Percentiles rank a stretch among this genome's conserved stretches.
Conservation (phyloP, 1,140 invertebrate genomes). For the Oedothorax gibbosus region DNA sequence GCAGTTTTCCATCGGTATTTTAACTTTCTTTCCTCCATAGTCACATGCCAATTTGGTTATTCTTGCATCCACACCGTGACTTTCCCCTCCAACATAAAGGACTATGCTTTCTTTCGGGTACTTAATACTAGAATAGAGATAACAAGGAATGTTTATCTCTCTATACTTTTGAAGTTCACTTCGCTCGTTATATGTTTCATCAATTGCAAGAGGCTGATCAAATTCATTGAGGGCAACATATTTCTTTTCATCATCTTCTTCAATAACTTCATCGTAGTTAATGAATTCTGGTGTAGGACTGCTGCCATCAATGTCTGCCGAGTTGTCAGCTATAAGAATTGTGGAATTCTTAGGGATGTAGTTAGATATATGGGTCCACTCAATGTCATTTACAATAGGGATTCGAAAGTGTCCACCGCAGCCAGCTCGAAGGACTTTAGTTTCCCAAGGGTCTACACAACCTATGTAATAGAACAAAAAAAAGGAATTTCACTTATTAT, state of each 20-base stretch:
- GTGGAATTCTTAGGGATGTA: slow-evolving; percentile 71
- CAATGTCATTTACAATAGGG: slow-evolving; percentile 74
- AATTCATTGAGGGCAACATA: slow-evolving; percentile 35
- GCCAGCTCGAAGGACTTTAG: slow-evolving; percentile 85
- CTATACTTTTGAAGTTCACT: slow-evolving; percentile 59
- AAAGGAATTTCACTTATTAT: too few relatives aligned
- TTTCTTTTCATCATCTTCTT: slow-evolving; percentile 53
- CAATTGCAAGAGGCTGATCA: slow-evolving; percentile 16
- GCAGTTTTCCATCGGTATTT: slow-evolving; percentile 80
- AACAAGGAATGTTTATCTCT: slow-evolving; percentile 70
- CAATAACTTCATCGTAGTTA: slow-evolving; percentile 70
- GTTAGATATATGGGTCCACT: slow-evolving; percentile 76
- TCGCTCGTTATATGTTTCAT: slow-evolving; percentile 40
- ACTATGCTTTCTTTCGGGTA: slow-evolving; percentile 69
- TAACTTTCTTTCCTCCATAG: slow-evolving; percentile 69
- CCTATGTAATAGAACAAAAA: slow-evolving; percentile 70
- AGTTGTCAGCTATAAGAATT: slow-evolving; percentile 75
- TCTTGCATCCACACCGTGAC: slow-evolving; percentile 81
- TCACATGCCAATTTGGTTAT: slow-evolving; percentile 73
- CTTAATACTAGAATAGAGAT: slow-evolving; percentile 77
- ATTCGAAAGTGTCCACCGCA: slow-evolving; percentile 86
- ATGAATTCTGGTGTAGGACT: slow-evolving; percentile 41
- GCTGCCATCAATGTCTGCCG: slow-evolving; percentile 68
- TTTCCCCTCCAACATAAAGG: slow-evolving; percentile 89
- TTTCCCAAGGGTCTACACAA: slow-evolving; percentile 89